Percentiles rank a stretch among this genome's conserved stretches.
Evolutionary conservation across 2,113 vertebrate genomes (phyloP).

Genomic region (Lophotis ruficrista): DNA sequence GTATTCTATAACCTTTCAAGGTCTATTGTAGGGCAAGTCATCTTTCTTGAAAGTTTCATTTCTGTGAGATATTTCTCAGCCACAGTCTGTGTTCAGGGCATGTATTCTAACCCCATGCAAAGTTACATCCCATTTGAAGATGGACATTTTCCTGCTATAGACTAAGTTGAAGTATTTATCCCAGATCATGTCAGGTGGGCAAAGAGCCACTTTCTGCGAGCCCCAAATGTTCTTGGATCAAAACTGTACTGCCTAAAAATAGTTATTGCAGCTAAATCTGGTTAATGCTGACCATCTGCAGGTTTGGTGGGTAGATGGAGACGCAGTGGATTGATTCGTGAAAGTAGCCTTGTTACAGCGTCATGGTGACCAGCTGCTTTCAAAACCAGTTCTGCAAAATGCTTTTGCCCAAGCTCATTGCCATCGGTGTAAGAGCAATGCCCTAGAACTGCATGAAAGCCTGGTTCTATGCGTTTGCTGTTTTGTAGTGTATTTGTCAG

Average conservation of each 20-base stretch:
- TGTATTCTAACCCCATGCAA: background rate
- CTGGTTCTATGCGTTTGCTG: background rate
- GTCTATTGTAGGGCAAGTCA: background rate
- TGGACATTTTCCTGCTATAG: background rate
- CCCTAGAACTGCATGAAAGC: background rate
- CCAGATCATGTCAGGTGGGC: background rate
- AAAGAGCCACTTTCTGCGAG: background rate
- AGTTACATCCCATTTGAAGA: background rate
- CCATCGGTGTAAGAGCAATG: background rate
- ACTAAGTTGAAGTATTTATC: background rate
- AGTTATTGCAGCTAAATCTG: background rate
- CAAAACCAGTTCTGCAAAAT: background rate
- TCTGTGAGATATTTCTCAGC: background rate
- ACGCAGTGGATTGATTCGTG: background rate
- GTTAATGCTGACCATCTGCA: background rate
- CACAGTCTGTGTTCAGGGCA: background rate
- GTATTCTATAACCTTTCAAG: background rate
- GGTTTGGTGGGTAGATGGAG: background rate
- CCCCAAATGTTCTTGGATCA: background rate
- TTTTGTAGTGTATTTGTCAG: background rate
- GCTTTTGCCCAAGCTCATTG: background rate
- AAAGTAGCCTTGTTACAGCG: background rate
- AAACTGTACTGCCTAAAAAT: background rate
- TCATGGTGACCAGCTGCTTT: background rate
- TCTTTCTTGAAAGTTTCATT: background rate